Conservation (phyloP, 2,113 vertebrate species). For the Pachycephala philippinensis region DNA sequence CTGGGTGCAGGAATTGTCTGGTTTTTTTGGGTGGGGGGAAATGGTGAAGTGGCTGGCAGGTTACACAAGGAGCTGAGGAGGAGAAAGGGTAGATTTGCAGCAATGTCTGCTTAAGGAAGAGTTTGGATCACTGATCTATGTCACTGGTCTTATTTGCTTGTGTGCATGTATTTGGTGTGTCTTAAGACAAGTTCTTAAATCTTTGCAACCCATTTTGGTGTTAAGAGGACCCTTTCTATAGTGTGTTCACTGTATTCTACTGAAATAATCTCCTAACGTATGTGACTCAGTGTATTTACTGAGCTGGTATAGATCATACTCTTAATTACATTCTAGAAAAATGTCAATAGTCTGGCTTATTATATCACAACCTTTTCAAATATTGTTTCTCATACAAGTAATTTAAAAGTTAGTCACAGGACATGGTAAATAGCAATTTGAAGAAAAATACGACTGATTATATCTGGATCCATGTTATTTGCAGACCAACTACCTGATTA, state of each 20-base stretch:
- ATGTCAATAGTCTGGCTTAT: background rate
- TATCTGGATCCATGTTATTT: background rate
- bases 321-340: background rate
- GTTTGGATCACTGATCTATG: background rate
- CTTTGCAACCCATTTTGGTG: background rate
- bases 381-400: background rate
- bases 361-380: conserved; percentile 1
- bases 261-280: background rate
- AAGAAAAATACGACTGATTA: background rate
- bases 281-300: background rate
- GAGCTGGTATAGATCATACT: background rate
- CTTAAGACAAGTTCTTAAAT: background rate
- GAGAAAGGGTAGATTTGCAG: background rate
- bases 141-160: background rate
- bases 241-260: background rate
- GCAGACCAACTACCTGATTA: background rate
- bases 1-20: background rate
- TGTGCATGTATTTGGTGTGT: background rate
- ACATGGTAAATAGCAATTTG: background rate
- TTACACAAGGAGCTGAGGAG: background rate
- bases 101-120: background rate
- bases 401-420: background rate
- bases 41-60: background rate
- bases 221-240: background rate
- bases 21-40: background rate